These are phyloP conservation scores for Drosophila silvestris DNA, from an alignment of 2,888 invertebrate genomes.

Conservation along the genomic window DNA sequence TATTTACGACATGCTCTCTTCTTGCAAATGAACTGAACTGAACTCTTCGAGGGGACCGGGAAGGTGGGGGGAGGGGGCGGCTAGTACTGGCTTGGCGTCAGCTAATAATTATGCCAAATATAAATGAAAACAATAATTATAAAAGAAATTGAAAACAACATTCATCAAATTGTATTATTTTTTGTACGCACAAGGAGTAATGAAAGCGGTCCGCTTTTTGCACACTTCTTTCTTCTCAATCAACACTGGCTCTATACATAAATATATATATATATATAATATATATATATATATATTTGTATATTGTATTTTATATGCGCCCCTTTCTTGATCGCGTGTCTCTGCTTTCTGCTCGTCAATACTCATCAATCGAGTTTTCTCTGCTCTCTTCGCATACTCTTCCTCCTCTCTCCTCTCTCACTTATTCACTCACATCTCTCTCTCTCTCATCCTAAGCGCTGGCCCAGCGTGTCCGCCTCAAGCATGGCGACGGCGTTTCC, in stretches of 20 bases:
- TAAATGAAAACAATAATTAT: constrained; percentile 35
- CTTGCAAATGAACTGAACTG: not conserved
- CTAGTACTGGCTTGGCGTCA: constrained; percentile 22
- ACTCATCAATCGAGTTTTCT: not conserved
- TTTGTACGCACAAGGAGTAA: constrained; percentile 45
- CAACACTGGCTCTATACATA: constrained; percentile 17
- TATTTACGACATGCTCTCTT: not conserved
- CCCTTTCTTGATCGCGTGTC: constrained; percentile 18
- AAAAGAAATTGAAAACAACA: constrained; percentile 40
- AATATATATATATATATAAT: not conserved
- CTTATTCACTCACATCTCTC: not conserved
- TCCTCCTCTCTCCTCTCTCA: constrained; percentile 1
- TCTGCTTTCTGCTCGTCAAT: constrained; percentile 21
- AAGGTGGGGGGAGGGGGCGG: not conserved
- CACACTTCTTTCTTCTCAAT: constrained; percentile 24
- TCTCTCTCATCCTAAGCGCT: constrained; percentile 25
- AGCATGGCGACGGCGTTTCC: not conserved
- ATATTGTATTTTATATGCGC: not conserved
- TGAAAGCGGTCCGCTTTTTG: constrained; percentile 27
- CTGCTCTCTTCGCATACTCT: constrained; percentile 11
- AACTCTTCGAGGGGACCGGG: not conserved
- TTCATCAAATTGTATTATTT: constrained; percentile 23
- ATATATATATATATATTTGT: constrained; percentile 2
- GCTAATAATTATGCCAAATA: constrained; percentile 29
- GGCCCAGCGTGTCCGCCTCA: constrained; percentile 30